Evolutionary conservation across 2,888 invertebrate species (phyloP), one percentile per base, ranked within the genome.

Genomic region (Metellina segmentata): DNA sequence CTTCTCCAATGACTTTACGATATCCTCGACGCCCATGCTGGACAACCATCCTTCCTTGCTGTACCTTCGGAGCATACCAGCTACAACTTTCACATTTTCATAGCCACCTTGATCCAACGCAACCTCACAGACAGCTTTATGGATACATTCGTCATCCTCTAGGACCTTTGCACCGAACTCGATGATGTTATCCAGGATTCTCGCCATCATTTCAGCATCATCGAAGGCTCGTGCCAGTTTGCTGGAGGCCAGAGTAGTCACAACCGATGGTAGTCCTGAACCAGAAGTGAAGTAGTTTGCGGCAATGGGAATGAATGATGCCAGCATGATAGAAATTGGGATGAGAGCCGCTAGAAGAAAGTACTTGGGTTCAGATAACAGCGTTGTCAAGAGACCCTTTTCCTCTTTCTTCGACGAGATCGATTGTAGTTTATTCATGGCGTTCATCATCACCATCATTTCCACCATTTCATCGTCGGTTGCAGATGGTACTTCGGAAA

Each of bases 251-350:
- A 91, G 69, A 6, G 78, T 83, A 0, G 91, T 70, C 7, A 87
- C 13, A 9, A 82, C 71, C 0, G 90, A 77, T 20, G 90, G 86
- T 53, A 79, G 16, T 0, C 20, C 34, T 11, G 79, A n/a, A 4
- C 74, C 78, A n/a, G 87, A 16, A 48, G 53, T 91, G 9, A 87
- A 72, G 69, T 91, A 88, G 19, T 83, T 91, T 16, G 83, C 20
- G 0, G 87, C 0, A 52, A 91, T 7, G 5, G 91, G 91, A n/a
- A 87, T 51, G 20, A 91, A 91, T 7, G 91, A 87, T 0, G 87
- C 82, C n/a, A 91, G 6, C 83, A 91, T 83, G 19, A 91, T 87
- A 2, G 87, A 75, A 13, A 91, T 7, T 7, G 91, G 91, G 7
- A 91, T 34, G 9, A 87, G 53, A 1, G 91, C 87, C 53, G 87